Percentiles rank a stretch among this genome's conserved stretches.
Conservation (phyloP, 2,888 invertebrate genomes). For the Mesopsocus fuscifrons region DNA sequence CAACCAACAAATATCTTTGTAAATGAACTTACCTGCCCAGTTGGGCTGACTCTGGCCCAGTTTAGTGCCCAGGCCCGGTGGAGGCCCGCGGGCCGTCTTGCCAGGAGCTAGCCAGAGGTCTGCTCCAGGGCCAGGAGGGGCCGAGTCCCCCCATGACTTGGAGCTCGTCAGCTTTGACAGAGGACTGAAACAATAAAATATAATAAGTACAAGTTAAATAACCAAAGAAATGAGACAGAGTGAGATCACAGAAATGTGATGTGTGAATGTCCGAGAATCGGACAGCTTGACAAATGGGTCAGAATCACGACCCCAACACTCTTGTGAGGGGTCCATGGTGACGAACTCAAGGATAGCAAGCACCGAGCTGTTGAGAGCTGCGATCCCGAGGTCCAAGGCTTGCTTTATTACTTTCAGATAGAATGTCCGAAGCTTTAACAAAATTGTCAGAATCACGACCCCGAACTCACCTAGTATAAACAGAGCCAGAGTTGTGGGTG, state of each 20-base stretch:
- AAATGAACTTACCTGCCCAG: constrained; percentile 8
- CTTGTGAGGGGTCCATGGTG: no score
- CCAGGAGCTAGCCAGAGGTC: constrained; percentile 48
- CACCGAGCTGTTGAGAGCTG: no score
- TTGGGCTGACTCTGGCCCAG: background rate
- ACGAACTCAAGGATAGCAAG: no score
- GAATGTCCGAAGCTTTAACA: no score
- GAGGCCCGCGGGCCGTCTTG: constrained; percentile 42
- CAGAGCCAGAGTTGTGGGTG: constrained; percentile 44
- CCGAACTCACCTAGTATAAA: constrained; percentile 8
- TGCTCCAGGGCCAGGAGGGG: constrained; percentile 29
- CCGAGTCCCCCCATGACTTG: constrained; percentile 39
- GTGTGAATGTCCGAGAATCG: no score
- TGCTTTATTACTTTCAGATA: no score
- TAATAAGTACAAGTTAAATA: constrained; percentile 3
- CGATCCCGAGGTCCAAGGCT: no score
- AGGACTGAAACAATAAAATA: constrained; percentile 22
- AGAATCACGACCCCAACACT: no score
- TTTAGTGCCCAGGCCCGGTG: constrained; percentile 43
- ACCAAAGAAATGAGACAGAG: background rate
- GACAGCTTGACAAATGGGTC: no score
- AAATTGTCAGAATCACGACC: no score
- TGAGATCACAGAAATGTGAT: background rate
- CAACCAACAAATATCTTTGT: no score
- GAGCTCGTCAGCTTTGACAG: constrained; percentile 34